A percentile compares a stretch with the other conserved stretches of the same genome.
Conservation (phyloP, 1,140 invertebrate genomes). For the Drosophila sturtevanti region DNA sequence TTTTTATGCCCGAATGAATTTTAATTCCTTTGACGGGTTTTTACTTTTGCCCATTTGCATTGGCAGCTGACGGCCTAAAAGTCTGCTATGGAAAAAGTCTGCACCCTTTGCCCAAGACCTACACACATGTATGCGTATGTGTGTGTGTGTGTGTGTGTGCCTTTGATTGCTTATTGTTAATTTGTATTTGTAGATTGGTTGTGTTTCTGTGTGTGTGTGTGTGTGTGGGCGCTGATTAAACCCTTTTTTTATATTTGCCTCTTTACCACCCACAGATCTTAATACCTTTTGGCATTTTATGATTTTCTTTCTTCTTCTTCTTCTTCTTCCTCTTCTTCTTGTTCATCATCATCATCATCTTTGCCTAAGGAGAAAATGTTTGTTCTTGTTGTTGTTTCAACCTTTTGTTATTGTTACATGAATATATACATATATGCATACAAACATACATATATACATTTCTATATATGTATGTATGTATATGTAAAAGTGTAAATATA, state of each 20-base stretch:
- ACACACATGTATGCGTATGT: not conserved
- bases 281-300: slow-evolving; percentile 79
- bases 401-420: slow-evolving; percentile 71
- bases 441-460: too few relatives aligned
- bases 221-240: slow-evolving; percentile 71
- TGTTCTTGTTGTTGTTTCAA: slow-evolving; percentile 72
- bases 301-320: slow-evolving; percentile 41
- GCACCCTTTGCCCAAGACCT: slow-evolving; percentile 10
- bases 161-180: slow-evolving; percentile 82
- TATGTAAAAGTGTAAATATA: slow-evolving; percentile 18
- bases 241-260: slow-evolving; percentile 64
- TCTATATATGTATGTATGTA: slow-evolving; percentile 7
- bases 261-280: slow-evolving; percentile 44
- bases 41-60: slow-evolving; percentile 53
- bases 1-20: slow-evolving; percentile 80
- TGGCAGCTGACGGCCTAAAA: slow-evolving; percentile 77
- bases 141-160: slow-evolving; percentile 48
- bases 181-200: slow-evolving; percentile 77
- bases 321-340: not conserved
- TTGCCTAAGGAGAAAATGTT: slow-evolving; percentile 13
- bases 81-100: slow-evolving; percentile 40
- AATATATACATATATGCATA: not conserved
- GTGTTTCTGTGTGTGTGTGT: slow-evolving; percentile 32
- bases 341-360: slow-evolving; percentile 9
- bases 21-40: slow-evolving; percentile 80